phyloP scores from a whole-genome alignment of 2,113 vertebrate species.

The Daubentonia madagascariensis region DNA sequence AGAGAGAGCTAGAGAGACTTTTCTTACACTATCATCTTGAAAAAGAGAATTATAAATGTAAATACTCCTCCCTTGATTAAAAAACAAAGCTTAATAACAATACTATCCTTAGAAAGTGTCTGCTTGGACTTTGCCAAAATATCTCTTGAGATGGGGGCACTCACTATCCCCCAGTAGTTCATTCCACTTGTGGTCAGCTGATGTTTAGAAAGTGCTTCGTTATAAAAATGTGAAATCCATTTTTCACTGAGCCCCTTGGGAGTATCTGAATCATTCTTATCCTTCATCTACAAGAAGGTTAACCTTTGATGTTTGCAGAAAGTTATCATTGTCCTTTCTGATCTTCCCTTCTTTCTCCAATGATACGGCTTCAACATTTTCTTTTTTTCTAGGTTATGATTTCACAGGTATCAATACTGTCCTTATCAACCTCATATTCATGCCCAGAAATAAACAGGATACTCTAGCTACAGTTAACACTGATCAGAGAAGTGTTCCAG shows the following conservation, averaged over 20 bases:
- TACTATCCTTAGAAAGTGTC: not conserved
- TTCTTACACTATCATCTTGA: not conserved
- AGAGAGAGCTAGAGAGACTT: not conserved
- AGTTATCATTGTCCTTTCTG: not conserved
- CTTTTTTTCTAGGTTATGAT: too few species aligned
- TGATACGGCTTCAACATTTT: not conserved
- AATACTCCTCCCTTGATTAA: not conserved
- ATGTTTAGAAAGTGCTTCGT: not conserved
- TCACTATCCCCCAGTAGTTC: not conserved
- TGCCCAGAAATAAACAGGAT: not conserved
- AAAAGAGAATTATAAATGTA: not conserved
- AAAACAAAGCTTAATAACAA: not conserved
- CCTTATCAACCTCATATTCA: not conserved
- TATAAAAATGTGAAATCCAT: not conserved
- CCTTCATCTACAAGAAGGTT: not conserved
- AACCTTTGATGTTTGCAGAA: not conserved
- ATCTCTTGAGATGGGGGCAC: not conserved
- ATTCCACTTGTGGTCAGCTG: not conserved
- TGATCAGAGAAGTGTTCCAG: not conserved
- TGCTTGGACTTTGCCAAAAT: not conserved
- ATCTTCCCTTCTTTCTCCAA: not conserved
- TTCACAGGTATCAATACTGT: too few species aligned
- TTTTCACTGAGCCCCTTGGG: not conserved
- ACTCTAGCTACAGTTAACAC: not conserved
- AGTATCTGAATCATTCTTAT: not conserved